A percentile compares a stretch with the other conserved stretches of the same genome.
Evolutionary conservation across 2,888 invertebrate species (phyloP).

Genomic region (Oxytorus armatus): DNA sequence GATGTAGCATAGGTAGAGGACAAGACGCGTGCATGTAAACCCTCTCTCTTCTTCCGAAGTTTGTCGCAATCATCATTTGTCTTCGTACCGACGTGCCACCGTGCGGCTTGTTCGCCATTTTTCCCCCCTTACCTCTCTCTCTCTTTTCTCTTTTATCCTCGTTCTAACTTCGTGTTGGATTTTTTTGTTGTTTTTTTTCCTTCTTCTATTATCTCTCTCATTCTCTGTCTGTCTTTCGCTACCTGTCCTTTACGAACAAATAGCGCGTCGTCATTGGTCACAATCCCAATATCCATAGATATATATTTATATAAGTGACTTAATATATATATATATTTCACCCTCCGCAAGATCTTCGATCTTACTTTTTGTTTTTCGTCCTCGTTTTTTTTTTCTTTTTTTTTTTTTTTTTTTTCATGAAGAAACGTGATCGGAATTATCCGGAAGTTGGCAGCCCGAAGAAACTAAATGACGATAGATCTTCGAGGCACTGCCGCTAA

Average conservation of each 20-base stretch:
- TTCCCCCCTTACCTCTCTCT: slow-evolving; percentile 37
- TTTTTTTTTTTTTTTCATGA: slow-evolving; percentile 62
- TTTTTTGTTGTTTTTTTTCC: not conserved
- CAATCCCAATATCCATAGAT: slow-evolving; percentile 26
- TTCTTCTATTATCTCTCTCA: not conserved
- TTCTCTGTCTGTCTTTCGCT: slow-evolving; percentile 2
- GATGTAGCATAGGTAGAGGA: slow-evolving; percentile 17
- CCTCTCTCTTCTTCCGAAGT: slow-evolving; percentile 67
- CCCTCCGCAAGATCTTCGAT: slow-evolving; percentile 32
- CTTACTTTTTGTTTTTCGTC: too few relatives aligned
- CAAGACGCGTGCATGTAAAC: slow-evolving; percentile 36
- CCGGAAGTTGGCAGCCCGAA: slow-evolving; percentile 40
- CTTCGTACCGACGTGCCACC: slow-evolving; percentile 69
- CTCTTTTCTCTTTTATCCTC: slow-evolving; percentile 19
- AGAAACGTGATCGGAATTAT: slow-evolving; percentile 72
- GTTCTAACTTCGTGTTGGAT: not conserved
- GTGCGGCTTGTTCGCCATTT: slow-evolving; percentile 43
- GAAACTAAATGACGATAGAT: slow-evolving; percentile 50
- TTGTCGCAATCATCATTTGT: slow-evolving; percentile 75
- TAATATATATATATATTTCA: slow-evolving; percentile 20
- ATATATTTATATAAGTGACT: slow-evolving; percentile 5
- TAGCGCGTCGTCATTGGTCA: slow-evolving; percentile 34
- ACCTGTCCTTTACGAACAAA: slow-evolving; percentile 24
- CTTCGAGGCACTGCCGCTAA: too few relatives aligned
- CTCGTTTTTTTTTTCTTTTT: slow-evolving; percentile 51